Evolutionary conservation across 2,797 vertebrate genomes (phyloP), one percentile per base, ranked within the genome.

Genomic region (Dallia pectoralis): DNA sequence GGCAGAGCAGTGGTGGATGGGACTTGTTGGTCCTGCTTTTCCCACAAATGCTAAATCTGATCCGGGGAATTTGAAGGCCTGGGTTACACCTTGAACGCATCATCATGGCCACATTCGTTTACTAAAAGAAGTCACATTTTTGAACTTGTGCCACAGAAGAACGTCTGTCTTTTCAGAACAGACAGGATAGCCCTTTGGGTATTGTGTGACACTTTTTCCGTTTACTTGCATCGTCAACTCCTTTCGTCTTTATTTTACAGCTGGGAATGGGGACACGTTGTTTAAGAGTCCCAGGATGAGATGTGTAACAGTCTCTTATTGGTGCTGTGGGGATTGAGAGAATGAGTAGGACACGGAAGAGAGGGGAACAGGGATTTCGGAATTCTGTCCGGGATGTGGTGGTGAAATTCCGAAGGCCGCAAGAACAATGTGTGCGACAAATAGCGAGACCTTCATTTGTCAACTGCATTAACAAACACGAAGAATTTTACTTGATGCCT

Each of bases 201-300:
- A 73, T 65, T 63, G 65, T 47, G 62, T 33, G 71, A 3, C 67
- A 65, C 25, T 61, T 74, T 74, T 72, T 73, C 6, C 18, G 14
- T 71, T 77, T 69, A 15, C 4, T 30, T 30, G 9, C 33, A 56
- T 30, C 12, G 11, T 29, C 0, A 19, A 3, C 2, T 27, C 25
- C 25, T 25, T 29, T 61, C 40, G 40, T 79, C 74, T 67, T 22
- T 1, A 48, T 33, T 7, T 49, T 64, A 65, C 8, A 5, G n/a
- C n/a, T 1, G 6, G n/a, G n/a, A 56, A 4, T 56, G 8, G 53
- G 8, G 53, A 25, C n/a, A n/a, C n/a, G n/a, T 25, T 62, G n/a
- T 47, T 27, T 49, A 25, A 14, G 8, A 16, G 33, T 29, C 30
- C 8, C n/a, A 70, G 49, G 47, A 6, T 59, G 62, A 1, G 29